These are phyloP conservation scores for Callipepla californica DNA, from an alignment of 2,113 vertebrate genomes.

Conservation along the genomic window DNA sequence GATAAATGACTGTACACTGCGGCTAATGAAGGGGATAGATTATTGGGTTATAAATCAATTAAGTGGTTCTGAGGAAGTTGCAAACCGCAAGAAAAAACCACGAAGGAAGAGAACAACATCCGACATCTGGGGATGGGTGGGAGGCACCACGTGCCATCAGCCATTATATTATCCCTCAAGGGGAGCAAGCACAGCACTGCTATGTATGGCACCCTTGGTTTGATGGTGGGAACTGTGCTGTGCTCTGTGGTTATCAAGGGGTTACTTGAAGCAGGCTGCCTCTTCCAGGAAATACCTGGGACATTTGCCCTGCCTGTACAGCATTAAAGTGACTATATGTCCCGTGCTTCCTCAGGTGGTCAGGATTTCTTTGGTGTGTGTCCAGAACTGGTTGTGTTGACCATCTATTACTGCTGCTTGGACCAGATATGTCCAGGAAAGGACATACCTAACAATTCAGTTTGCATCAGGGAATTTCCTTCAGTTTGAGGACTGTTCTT, in stretches of 20 bases:
- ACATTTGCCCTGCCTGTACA: background rate
- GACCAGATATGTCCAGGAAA: background rate
- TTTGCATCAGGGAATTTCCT: background rate
- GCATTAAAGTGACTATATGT: background rate
- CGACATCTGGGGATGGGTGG: rapidly evolving
- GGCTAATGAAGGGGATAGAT: conserved; percentile 33
- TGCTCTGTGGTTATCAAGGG: background rate
- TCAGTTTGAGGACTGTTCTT: background rate
- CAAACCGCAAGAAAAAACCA: background rate
- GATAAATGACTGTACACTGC: conserved; percentile 10
- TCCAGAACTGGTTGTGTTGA: background rate
- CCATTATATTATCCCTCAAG: background rate
- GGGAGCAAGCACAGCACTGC: background rate
- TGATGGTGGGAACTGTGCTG: rapidly evolving
- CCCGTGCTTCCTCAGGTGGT: background rate
- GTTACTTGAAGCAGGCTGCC: background rate
- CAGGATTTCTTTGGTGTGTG: background rate
- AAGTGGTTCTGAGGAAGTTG: conserved; percentile 40
- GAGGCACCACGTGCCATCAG: background rate
- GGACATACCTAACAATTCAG: background rate
- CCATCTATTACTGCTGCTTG: background rate
- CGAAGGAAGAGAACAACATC: background rate
- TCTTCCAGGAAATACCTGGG: background rate
- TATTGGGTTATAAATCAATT: conserved; percentile 66
- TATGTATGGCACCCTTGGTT: rapidly evolving